These are phyloP conservation scores for Schizopygopsis pylzovi DNA, from an alignment of 2,797 vertebrate species.

Conservation along the genomic window DNA sequence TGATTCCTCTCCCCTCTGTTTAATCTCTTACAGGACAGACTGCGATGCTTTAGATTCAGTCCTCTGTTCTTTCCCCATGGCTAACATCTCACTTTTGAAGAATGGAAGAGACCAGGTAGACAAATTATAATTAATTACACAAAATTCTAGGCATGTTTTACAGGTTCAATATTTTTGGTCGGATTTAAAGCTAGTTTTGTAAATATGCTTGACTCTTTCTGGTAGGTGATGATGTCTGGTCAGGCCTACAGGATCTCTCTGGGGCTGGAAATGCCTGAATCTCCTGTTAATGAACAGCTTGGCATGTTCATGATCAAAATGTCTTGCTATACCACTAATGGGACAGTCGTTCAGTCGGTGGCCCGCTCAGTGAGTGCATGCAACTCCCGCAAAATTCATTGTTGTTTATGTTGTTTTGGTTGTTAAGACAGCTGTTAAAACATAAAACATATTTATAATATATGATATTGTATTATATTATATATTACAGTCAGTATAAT, in stretches of 20 bases:
- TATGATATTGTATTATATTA: too few relatives aligned
- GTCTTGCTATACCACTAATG: constrained; percentile 82
- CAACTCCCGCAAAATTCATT: not conserved
- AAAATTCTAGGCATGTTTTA: not conserved
- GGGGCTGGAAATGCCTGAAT: constrained; percentile 90
- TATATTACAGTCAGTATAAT: too few relatives aligned
- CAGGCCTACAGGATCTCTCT: constrained; percentile 88
- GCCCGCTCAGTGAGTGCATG: constrained; percentile 80
- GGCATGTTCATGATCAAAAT: constrained; percentile 94
- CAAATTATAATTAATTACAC: not conserved
- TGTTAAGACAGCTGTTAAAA: not conserved
- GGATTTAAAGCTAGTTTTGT: not conserved
- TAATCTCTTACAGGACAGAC: constrained; percentile 74
- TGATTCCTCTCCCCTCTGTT: not conserved
- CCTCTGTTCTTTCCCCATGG: constrained; percentile 88
- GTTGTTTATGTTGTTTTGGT: not conserved
- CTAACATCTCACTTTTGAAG: constrained; percentile 89
- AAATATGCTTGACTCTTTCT: not conserved
- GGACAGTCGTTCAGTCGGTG: constrained; percentile 78
- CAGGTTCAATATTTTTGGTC: too few relatives aligned
- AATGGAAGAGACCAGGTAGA: constrained; percentile 80
- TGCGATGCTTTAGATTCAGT: constrained; percentile 74
- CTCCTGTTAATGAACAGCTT: constrained; percentile 85
- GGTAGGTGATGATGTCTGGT: constrained; percentile 86
- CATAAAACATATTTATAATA: not conserved